Percentiles rank a stretch among this genome's conserved stretches.
phyloP scores from a whole-genome alignment of 2,113 vertebrate species.

The Oenanthe melanoleuca region DNA sequence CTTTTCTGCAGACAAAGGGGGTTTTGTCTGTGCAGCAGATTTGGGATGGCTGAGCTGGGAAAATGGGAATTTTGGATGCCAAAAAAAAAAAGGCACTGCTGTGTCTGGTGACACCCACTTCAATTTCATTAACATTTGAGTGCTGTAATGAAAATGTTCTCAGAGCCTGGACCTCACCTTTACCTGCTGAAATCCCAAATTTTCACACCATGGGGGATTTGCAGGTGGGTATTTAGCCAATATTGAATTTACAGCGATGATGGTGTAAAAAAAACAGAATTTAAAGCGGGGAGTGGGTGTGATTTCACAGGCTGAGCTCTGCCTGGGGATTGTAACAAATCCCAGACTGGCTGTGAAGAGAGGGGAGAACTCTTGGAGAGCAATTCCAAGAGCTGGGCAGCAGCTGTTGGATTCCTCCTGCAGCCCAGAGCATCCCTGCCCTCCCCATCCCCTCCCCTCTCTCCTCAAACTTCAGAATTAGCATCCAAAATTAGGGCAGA shows the following conservation, averaged over 20 bases:
- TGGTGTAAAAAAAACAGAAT: not conserved
- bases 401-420: not conserved
- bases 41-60: not conserved
- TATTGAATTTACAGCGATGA: not conserved
- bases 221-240: not conserved
- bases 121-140: no score
- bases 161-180: not conserved
- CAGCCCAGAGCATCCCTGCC: not conserved
- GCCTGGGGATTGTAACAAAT: not conserved
- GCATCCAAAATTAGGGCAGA: not conserved
- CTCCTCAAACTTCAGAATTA: slow-evolving; percentile 14
- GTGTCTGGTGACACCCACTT: not conserved
- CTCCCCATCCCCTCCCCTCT: not conserved
- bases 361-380: not conserved
- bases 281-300: rapidly evolving
- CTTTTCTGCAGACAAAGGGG: not conserved
- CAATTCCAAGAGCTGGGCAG: not conserved
- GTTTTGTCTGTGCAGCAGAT: not conserved
- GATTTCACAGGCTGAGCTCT: not conserved
- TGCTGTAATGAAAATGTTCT: not conserved
- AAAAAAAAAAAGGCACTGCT: no score
- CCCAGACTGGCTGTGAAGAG: not conserved
- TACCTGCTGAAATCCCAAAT: not conserved
- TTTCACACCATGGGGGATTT: no score
- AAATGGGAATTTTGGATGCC: rapidly evolving